These are phyloP conservation scores for Rhingia rostrata DNA, from an alignment of 2,888 invertebrate species.

Conservation along the genomic window DNA sequence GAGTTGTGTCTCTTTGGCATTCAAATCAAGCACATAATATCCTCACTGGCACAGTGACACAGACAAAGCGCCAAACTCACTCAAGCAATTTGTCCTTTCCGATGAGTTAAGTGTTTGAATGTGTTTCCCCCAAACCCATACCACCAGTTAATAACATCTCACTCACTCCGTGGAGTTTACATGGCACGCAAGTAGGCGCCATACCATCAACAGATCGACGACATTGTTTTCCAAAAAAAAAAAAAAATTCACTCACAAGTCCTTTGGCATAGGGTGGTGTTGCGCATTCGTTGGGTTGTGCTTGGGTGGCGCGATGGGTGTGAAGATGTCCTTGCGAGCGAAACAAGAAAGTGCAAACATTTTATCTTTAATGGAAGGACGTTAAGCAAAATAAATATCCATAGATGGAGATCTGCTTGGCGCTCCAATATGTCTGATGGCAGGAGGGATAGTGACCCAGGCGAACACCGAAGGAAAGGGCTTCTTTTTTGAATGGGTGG, in stretches of 20 bases:
- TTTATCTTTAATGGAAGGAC: conserved; percentile 57
- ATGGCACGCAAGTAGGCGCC: conserved; percentile 49
- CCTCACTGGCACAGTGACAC: neutral
- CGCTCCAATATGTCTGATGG: neutral
- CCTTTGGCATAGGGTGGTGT: neutral
- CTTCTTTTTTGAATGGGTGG: conserved; percentile 5
- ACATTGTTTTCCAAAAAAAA: neutral
- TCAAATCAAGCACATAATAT: conserved; percentile 33
- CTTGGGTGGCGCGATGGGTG: too few relatives aligned
- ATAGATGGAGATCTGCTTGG: conserved; percentile 48
- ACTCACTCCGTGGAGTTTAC: conserved; percentile 4
- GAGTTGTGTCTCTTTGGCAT: conserved; percentile 19
- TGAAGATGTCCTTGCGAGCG: conserved; percentile 25
- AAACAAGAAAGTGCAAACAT: conserved; percentile 61
- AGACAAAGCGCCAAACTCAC: neutral
- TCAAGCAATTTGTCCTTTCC: conserved; percentile 54
- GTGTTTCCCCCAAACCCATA: neutral
- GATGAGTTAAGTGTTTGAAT: conserved; percentile 26
- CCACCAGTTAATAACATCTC: neutral
- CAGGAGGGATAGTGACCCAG: conserved; percentile 48
- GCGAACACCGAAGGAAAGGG: conserved; percentile 51
- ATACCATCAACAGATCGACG: conserved; percentile 11
- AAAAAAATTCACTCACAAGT: neutral
- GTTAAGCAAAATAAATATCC: conserved; percentile 63
- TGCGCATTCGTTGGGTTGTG: too few relatives aligned